Percentiles rank a stretch among this genome's conserved stretches.
Conservation (phyloP, 2,888 invertebrate genomes). For the Acrocera orbiculus region DNA sequence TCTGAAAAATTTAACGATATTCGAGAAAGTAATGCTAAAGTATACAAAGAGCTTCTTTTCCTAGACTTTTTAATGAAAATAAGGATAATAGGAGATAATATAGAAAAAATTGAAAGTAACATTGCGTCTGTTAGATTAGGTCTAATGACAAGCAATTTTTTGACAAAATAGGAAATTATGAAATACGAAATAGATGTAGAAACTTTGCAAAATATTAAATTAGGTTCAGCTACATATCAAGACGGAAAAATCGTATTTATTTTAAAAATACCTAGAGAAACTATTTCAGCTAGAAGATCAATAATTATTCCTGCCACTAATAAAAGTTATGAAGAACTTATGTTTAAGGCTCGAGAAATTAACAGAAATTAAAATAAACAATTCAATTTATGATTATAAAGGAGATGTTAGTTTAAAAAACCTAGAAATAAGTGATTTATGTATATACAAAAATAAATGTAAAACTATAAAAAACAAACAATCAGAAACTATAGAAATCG, state of each 20-base stretch:
- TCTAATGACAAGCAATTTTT: conserved; percentile 5
- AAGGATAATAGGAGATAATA: conserved; percentile 1
- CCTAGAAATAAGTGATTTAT: not conserved
- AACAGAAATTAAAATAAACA: not conserved
- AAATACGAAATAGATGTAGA: conserved; percentile 5
- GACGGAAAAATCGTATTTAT: conserved; percentile 6
- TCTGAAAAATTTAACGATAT: conserved; percentile 1
- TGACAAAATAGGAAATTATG: conserved; percentile 6
- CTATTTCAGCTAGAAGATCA: not conserved
- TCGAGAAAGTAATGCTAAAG: not conserved
- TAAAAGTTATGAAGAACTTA: not conserved
- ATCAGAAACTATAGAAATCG: not conserved
- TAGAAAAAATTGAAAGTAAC: conserved; percentile 6
- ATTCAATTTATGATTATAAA: not conserved
- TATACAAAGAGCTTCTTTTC: not conserved
- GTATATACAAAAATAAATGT: conserved; percentile 2
- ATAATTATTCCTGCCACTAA: not conserved
- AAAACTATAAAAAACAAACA: not conserved
- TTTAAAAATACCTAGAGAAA: conserved; percentile 5
- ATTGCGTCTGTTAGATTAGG: conserved; percentile 6
- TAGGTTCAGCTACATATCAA: conserved; percentile 4
- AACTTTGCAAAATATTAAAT: conserved; percentile 5
- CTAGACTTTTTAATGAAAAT: conserved; percentile 1
- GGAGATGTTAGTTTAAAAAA: not conserved
- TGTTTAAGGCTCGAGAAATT: conserved; percentile 2